These are phyloP conservation scores for Drosophila formosana DNA, from an alignment of 2,888 invertebrate species.

Conservation along the genomic window DNA sequence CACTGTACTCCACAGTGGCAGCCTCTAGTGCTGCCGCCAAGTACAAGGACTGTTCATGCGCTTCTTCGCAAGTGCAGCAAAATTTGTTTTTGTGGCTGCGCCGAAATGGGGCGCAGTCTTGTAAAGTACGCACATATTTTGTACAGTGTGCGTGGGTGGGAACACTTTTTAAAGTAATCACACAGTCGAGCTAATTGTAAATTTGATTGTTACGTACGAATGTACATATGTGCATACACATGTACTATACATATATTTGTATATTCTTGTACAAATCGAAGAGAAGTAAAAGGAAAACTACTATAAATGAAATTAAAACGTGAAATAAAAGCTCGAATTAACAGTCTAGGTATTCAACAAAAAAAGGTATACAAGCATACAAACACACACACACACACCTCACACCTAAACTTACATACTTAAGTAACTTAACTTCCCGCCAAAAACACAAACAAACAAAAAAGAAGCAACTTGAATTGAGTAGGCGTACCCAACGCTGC, in stretches of 20 bases:
- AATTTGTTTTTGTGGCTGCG: conserved; percentile 70
- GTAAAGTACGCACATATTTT: conserved; percentile 32
- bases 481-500: conserved; percentile 47
- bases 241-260: conserved; percentile 23
- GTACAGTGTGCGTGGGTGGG: conserved; percentile 8
- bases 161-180: conserved; percentile 53
- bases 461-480: conserved; percentile 32
- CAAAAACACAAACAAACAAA: conserved; percentile 25
- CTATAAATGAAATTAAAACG: conserved; percentile 12
- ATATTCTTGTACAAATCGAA: conserved; percentile 52
- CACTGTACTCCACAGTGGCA: conserved; percentile 38
- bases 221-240: conserved; percentile 16
- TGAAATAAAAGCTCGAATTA: conserved; percentile 66
- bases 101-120: conserved; percentile 36
- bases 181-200: conserved; percentile 57
- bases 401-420: conserved; percentile 40
- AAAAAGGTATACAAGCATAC: conserved; percentile 26
- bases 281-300: conserved; percentile 22
- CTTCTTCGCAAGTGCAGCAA: conserved; percentile 47
- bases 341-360: conserved; percentile 53
- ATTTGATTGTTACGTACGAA: conserved; percentile 43
- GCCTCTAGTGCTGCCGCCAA: conserved; percentile 4
- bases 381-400: conserved; percentile 22
- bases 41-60: conserved; percentile 52
- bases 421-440: conserved; percentile 61